Base-by-base conservation (phyloP, 2,888 invertebrate genomes). In the Spodoptera littoralis region DNA sequence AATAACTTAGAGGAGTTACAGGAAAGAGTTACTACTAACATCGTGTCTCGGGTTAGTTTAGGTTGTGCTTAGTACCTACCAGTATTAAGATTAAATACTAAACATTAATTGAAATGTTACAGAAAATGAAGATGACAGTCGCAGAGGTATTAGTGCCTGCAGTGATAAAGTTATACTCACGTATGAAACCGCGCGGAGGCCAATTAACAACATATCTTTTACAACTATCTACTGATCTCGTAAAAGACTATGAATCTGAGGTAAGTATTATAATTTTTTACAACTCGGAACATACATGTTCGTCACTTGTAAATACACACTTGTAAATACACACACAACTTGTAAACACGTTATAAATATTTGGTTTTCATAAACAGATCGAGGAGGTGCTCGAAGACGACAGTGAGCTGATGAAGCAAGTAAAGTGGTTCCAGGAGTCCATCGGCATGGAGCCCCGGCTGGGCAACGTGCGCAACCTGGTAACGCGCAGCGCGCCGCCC, bases 101-200 rank as follows among this genome's bases (percentile, higher is more conserved):
- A 36, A 9, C 8, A 36, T 36, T 8, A 6, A 36, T 68, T 42
- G 3, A 0, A 52, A 52, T 47, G 9, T 50, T 60, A 57, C 54
- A 95, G 90, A 94, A 95, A 86, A 95, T 96, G 89, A 97, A 96
- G 85, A 95, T 95, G 68, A 96, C 96, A 55, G 95, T 96, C 11
- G 95, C 96, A 8, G 96, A 96, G 76, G 95, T 96, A 78, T 89
- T 97, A 74, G 95, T 97, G 41, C 97, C 97, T 30, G 95, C 95
- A 9, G 95, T 97, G 65, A 92, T 96, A 69, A 95, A 95, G 13
- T 92, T 97, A 68, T 96, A 96, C 87, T 92, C 95, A 60, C 95
- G 95, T 69, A 84, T 97, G 77, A 94, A 95, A n/a, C 36, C 81
- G 48, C 76, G 84, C 75, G 90, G 90, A 59, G 93, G 94, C 0